These are phyloP conservation scores for Catostylus mosaicus DNA, from an alignment of 30 jellyfish, hydroid and myxozoan species.

Conservation along the genomic window DNA sequence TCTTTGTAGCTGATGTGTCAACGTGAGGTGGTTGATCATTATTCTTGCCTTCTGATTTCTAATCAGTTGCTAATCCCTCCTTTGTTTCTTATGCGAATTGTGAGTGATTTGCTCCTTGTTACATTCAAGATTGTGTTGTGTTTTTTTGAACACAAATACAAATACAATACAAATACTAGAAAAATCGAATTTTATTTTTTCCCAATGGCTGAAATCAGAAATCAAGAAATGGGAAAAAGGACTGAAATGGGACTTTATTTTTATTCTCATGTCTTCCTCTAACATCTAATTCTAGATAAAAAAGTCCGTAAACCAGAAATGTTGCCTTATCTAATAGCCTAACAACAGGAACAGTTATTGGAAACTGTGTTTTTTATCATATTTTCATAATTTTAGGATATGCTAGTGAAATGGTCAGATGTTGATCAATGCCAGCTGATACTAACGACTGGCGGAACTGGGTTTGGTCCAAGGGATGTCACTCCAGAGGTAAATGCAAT, in stretches of 20 bases:
- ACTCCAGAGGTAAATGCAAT: conserved; percentile 97
- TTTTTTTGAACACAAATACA: too few relatives aligned
- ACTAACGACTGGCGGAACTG: conserved; percentile 99
- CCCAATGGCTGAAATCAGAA: too few relatives aligned
- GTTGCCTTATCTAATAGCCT: not conserved
- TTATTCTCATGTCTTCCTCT: not conserved
- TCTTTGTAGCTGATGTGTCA: too few relatives aligned
- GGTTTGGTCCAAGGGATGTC: conserved; percentile 97
- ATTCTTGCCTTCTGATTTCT: too few relatives aligned
- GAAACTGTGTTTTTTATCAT: not conserved
- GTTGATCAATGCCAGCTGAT: conserved; percentile 75
- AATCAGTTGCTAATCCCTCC: too few relatives aligned
- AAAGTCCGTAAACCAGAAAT: not conserved
- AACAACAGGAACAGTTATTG: not conserved
- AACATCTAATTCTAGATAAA: not conserved
- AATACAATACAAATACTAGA: too few relatives aligned
- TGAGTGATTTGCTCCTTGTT: too few relatives aligned
- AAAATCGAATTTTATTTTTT: too few relatives aligned
- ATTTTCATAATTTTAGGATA: conserved; percentile 23
- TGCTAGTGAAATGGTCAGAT: conserved; percentile 82
- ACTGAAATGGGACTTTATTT: not conserved
- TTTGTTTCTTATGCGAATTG: too few relatives aligned
- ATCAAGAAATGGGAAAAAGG: too few relatives aligned
- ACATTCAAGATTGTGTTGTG: too few relatives aligned
- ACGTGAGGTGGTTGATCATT: too few relatives aligned